phyloP scores from a whole-genome alignment of 2,888 invertebrate species.

The Watsonalla cultraria region DNA sequence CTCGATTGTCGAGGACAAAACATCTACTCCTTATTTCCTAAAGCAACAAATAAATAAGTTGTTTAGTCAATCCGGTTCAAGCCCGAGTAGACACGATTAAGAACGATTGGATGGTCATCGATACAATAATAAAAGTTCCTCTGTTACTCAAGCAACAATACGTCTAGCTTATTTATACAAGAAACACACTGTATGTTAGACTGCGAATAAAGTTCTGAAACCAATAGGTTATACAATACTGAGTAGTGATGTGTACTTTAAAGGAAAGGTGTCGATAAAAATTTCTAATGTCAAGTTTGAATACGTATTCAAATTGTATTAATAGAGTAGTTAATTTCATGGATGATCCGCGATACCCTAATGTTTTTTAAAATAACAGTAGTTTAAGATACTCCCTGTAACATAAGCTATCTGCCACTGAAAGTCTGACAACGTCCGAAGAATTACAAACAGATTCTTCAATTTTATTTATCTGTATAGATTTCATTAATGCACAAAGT shows the following conservation, averaged over 20 bases:
- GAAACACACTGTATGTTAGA: constrained; percentile 17
- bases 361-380: no score
- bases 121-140: background rate
- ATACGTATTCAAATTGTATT: background rate
- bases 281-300: background rate
- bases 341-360: no score
- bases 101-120: background rate
- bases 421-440: no score
- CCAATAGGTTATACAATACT: constrained; percentile 13
- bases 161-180: constrained; percentile 20
- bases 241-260: constrained; percentile 14
- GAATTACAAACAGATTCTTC: no score
- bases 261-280: constrained; percentile 13
- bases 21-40: background rate
- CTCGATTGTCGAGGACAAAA: no score
- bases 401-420: no score
- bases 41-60: background rate
- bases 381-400: no score
- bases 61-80: background rate
- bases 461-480: no score
- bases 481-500: no score
- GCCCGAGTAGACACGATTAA: background rate
- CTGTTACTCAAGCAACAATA: constrained; percentile 1
- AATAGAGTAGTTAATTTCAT: no score
- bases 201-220: constrained; percentile 28